A percentile compares a stretch with the other conserved stretches of the same genome.
These are phyloP conservation scores for Ctenicera cuprea DNA, from an alignment of 2,888 invertebrate species.

Conservation along the genomic window DNA sequence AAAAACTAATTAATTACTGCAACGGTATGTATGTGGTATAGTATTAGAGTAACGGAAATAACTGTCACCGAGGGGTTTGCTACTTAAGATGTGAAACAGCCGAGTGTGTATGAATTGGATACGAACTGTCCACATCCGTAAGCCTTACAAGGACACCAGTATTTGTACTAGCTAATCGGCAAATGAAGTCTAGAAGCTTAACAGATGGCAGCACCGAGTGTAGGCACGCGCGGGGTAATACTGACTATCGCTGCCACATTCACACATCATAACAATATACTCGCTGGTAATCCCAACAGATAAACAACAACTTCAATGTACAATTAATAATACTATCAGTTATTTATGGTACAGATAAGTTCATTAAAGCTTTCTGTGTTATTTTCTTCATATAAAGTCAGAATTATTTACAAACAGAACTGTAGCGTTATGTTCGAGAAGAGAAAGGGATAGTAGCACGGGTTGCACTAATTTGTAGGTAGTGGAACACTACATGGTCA, in stretches of 20 bases:
- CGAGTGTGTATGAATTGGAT: slow-evolving; percentile 59
- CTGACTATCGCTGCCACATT: slow-evolving; percentile 69
- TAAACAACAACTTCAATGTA: slow-evolving; percentile 70
- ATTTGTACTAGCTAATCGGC: slow-evolving; percentile 62
- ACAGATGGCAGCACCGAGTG: slow-evolving; percentile 69
- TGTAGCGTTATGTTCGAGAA: slow-evolving; percentile 51
- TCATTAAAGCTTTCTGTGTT: slow-evolving; percentile 71
- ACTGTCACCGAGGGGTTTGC: slow-evolving; percentile 67
- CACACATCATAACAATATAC: slow-evolving; percentile 67
- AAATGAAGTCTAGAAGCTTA: slow-evolving; percentile 65
- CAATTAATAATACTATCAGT: slow-evolving; percentile 70
- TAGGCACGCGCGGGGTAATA: slow-evolving; percentile 71
- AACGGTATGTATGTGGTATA: slow-evolving; percentile 59
- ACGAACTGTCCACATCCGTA: slow-evolving; percentile 65
- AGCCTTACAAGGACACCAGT: slow-evolving; percentile 65
- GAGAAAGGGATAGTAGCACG: slow-evolving; percentile 55
- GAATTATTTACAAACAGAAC: slow-evolving; percentile 56
- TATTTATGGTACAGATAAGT: slow-evolving; percentile 69
- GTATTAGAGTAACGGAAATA: slow-evolving; percentile 61
- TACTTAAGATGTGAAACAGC: slow-evolving; percentile 66
- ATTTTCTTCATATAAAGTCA: slow-evolving; percentile 64
- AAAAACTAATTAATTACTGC: slow-evolving; percentile 67
- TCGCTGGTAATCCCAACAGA: slow-evolving; percentile 68
- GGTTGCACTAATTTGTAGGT: slow-evolving; percentile 56
- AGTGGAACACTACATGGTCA: slow-evolving; percentile 56